phyloP scores from a whole-genome alignment of 1,140 invertebrate species.

The Drosophila busckii region DNA sequence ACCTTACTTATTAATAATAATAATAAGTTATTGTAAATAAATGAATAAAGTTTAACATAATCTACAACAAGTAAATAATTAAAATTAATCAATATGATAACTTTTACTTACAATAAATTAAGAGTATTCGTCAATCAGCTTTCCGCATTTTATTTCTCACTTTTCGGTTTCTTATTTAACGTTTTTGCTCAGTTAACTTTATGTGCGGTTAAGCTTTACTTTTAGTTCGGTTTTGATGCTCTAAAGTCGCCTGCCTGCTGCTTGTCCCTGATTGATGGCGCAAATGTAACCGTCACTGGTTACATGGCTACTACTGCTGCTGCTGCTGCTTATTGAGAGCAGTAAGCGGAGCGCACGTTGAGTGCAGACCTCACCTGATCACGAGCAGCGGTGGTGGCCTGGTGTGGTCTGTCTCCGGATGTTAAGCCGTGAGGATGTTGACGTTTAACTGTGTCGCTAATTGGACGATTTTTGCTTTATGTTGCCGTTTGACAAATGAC shows the following conservation, averaged over 20 bases:
- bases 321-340: background rate
- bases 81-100: too few species aligned
- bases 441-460: constrained; percentile 74
- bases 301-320: constrained; percentile 28
- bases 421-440: constrained; percentile 71
- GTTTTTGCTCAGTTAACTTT: too few species aligned
- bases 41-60: too few species aligned
- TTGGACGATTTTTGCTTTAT: constrained; percentile 57
- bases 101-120: too few species aligned
- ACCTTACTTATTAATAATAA: too few species aligned
- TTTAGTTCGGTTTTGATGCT: too few species aligned
- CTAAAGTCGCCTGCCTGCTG: background rate
- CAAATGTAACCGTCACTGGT: constrained; percentile 72
- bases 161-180: too few species aligned
- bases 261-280: constrained; percentile 45
- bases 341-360: background rate
- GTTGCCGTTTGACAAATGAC: constrained; percentile 59
- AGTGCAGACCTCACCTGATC: background rate
- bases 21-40: too few species aligned
- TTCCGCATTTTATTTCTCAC: too few species aligned
- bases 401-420: constrained; percentile 50
- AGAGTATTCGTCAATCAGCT: too few species aligned
- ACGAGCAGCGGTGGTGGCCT: background rate
- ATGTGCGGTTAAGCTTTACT: too few species aligned
- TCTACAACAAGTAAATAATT: too few species aligned